phyloP scores from a whole-genome alignment of 2,888 invertebrate genomes.

The Chloromyia formosa region DNA sequence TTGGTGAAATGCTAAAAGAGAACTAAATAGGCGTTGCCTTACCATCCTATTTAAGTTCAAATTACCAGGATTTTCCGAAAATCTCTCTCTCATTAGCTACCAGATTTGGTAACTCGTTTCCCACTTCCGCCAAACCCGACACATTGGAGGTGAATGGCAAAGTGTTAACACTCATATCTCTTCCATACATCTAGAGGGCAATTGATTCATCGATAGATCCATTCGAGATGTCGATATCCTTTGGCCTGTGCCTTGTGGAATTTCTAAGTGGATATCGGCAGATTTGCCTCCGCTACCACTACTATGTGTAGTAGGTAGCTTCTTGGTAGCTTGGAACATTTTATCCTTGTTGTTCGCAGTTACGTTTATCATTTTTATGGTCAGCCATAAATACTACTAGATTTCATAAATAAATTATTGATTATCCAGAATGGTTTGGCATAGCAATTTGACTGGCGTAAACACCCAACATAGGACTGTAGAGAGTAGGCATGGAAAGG shows the following conservation, averaged over 20 bases:
- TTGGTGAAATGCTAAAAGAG: too few species aligned
- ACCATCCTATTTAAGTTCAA: not conserved
- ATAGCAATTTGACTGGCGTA: not conserved
- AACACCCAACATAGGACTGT: not conserved
- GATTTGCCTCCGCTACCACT: not conserved
- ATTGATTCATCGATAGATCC: constrained; percentile 26
- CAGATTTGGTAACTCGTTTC: not conserved
- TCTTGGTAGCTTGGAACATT: constrained; percentile 10
- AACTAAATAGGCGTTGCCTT: too few species aligned
- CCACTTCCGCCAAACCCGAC: not conserved
- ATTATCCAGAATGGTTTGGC: constrained; percentile 27
- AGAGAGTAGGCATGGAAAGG: too few species aligned
- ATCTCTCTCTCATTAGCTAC: not conserved
- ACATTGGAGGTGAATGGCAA: constrained; percentile 1
- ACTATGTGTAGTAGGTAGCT: too few species aligned
- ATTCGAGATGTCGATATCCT: constrained; percentile 24
- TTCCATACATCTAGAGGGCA: constrained; percentile 24
- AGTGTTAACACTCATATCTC: constrained; percentile 35
- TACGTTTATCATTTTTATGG: constrained; percentile 48
- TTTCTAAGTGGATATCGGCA: constrained; percentile 9
- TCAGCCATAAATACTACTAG: constrained; percentile 45
- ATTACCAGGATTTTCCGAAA: not conserved
- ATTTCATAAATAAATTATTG: constrained; percentile 48
- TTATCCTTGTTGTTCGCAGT: constrained; percentile 43
- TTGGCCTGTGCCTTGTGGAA: not conserved